Percentiles rank a stretch among this genome's conserved stretches.
Evolutionary conservation across 2,113 vertebrate genomes (phyloP).

Genomic region (Oncorhynchus kisutch): DNA sequence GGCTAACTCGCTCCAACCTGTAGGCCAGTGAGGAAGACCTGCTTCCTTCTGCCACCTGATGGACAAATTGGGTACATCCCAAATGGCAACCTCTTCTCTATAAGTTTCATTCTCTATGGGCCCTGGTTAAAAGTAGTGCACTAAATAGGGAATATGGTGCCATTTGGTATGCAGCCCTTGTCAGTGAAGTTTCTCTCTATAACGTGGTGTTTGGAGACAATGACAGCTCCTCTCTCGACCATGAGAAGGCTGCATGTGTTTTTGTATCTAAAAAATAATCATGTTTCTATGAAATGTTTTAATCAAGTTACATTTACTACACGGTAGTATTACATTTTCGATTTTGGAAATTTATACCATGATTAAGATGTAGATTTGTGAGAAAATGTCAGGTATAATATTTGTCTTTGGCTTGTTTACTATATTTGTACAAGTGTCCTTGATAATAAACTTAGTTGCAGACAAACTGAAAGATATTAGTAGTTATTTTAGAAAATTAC

Average conservation of each 20-base stretch:
- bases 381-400: neutral
- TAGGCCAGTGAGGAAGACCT: slow-evolving; percentile 48
- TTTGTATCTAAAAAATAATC: neutral
- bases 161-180: neutral
- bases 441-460: neutral
- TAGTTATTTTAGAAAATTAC: neutral
- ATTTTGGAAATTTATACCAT: neutral
- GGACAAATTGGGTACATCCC: neutral
- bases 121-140: too few relatives aligned
- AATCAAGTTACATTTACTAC: slow-evolving; percentile 17
- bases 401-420: neutral
- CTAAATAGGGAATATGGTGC: too few relatives aligned
- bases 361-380: neutral
- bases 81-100: too few relatives aligned
- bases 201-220: neutral
- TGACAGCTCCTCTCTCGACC: neutral
- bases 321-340: slow-evolving; percentile 3
- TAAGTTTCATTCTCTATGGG: too few relatives aligned
- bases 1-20: slow-evolving; percentile 91
- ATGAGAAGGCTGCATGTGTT: neutral
- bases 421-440: neutral
- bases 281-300: slow-evolving; percentile 53
- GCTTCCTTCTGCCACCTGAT: neutral
- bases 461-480: neutral
- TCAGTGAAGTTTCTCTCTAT: slow-evolving; percentile 1